Base-by-base conservation (phyloP, 2,797 vertebrate species). In the Lagodon rhomboides region DNA sequence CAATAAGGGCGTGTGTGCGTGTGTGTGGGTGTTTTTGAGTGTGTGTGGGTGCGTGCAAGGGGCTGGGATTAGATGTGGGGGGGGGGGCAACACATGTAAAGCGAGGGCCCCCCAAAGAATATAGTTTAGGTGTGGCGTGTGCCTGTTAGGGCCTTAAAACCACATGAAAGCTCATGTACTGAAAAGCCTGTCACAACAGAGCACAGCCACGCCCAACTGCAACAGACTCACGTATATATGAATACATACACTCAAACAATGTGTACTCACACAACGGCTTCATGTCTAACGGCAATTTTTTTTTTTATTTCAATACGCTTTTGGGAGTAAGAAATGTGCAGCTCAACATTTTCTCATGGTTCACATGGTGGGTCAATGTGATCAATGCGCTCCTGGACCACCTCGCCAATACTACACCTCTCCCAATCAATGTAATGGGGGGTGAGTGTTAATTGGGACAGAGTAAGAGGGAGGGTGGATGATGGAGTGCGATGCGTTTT, bases 381-480 rank as follows among this genome's bases (percentile, higher is more conserved):
- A 95, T 95, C 94, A 93, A 95, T 95, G 87, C 73, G 78, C 78
- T 92, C 89, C 90, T 75, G 87, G 91, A 84, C 89, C 79, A 93
- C 90, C 87, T 80, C 86, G 82, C 91, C 90, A 82, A 93, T 94
- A 92, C 73, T 79, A 92, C 90, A 92, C 86, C 74, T 88, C 88
- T 86, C 76, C 85, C 84, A 93, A 94, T 94, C 94, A 92, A 94
- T 94, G 90, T 92, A 91, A 93, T 91, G 88, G 92, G 85, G 85
- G 79, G 86, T 88, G 85, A 87, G 86, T 93, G 92, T 94, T 94
- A 95, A 94, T 94, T 95, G 92, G 91, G 89, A 92, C 80, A 67
- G 84, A 71, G 78, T 71, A 81, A 76, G 71, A 73, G 56, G 38
- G 78, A 87, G 74, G 72, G 73, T 51, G 85, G 73, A 80, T 86